These are phyloP conservation scores for Zoanthus gigantus DNA, from an alignment of 92 coral and sea anemone species.

Conservation along the genomic window DNA sequence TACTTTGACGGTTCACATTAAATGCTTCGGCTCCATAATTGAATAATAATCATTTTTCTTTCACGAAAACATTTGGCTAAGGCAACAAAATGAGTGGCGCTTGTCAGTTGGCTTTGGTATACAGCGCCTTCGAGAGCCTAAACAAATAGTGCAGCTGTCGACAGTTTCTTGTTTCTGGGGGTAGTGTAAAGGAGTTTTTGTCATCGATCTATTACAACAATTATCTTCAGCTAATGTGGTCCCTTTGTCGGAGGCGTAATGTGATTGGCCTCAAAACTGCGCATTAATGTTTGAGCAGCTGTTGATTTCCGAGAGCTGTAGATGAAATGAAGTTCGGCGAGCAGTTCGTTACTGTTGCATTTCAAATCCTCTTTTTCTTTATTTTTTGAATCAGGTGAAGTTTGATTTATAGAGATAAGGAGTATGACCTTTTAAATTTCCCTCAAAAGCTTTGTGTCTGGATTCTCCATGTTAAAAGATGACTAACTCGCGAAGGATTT, in stretches of 20 bases:
- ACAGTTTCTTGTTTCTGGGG: constrained; percentile 25
- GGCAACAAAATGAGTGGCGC: neutral
- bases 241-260: constrained; percentile 37
- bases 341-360: neutral
- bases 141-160: constrained; percentile 39
- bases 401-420: neutral
- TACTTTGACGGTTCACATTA: neutral
- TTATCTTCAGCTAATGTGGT: constrained; percentile 3
- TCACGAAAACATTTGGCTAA: neutral
- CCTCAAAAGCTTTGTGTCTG: constrained; percentile 2
- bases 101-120: neutral
- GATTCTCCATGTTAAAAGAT: constrained; percentile 8
- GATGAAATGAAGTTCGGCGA: constrained; percentile 18
- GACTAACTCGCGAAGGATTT: constrained; percentile 33
- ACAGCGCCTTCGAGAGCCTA: constrained; percentile 19
- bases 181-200: constrained; percentile 6
- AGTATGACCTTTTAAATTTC: neutral
- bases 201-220: constrained; percentile 27
- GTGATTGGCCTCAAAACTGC: constrained; percentile 18
- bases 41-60: neutral
- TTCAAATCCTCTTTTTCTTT: neutral
- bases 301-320: constrained; percentile 27
- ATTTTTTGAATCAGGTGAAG: neutral
- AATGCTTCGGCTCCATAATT: neutral
- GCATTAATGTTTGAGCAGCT: constrained; percentile 37